Percentiles rank a stretch among this genome's conserved stretches.
These are phyloP conservation scores for Pyralis farinalis DNA, from an alignment of 2,888 invertebrate genomes.

Conservation along the genomic window DNA sequence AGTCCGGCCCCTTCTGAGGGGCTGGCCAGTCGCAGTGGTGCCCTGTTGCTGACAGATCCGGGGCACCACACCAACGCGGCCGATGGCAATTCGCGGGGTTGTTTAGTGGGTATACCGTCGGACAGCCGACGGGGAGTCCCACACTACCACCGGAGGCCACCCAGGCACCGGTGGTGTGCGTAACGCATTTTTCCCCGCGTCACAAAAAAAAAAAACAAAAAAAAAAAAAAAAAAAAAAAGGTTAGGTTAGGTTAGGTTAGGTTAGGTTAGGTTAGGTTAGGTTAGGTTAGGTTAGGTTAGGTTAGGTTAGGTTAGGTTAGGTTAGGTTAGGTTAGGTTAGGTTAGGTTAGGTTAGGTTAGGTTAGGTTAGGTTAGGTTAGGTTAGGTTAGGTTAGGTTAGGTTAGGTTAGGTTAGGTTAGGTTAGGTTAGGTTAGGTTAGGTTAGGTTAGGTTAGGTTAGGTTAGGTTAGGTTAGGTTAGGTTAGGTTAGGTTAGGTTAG, in stretches of 20 bases:
- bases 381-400: slow-evolving; percentile 18
- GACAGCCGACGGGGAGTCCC: no score
- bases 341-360: slow-evolving; percentile 16
- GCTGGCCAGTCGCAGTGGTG: no score
- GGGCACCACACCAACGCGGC: no score
- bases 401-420: slow-evolving; percentile 19
- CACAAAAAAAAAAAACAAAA: no score
- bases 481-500: slow-evolving; percentile 11
- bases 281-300: slow-evolving; percentile 17
- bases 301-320: slow-evolving; percentile 17
- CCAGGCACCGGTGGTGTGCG: no score
- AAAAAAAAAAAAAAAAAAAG: no score
- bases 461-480: slow-evolving; percentile 14
- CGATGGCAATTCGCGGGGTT: no score
- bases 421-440: slow-evolving; percentile 21
- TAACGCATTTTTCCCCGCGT: no score
- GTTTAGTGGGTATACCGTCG: no score
- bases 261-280: slow-evolving; percentile 17
- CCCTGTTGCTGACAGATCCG: no score
- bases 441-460: slow-evolving; percentile 17
- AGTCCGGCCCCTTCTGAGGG: no score
- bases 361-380: slow-evolving; percentile 13
- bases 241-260: slow-evolving; percentile 10
- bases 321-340: slow-evolving; percentile 19
- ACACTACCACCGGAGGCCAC: no score